Base-by-base conservation (phyloP, 1,140 invertebrate species). In the Pachypeltis micranthus region DNA sequence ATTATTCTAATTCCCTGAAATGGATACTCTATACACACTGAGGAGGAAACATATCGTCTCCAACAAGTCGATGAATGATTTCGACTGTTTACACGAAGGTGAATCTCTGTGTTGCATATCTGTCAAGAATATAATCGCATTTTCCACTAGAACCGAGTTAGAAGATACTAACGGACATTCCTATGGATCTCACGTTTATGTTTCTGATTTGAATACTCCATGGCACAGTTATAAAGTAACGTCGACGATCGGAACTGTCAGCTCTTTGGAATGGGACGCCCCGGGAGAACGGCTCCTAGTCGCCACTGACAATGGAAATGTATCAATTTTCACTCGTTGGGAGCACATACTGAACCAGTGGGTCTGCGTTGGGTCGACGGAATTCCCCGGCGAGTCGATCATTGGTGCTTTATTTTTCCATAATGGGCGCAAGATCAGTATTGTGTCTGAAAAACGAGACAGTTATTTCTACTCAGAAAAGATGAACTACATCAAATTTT, bases 261-360 rank as follows among this genome's bases (percentile, higher is more conserved):
- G 87, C 19, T 82, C 85, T 16, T 70, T 93, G 19, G 86, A 93
- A 75, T 93, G 91, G 91, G 89, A 91, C 75, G 76, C 83, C 28
- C 83, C 84, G 63, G 90, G 90, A 4, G 85, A 87, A 57, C 82
- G 88, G 65, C 71, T 94, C 1, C 77, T 93, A 0, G 77, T 92
- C 0, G 88, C 83, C 0, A 89, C 88, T 67, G 79, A 82, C 47
- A 80, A 78, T 47, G 91, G 91, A 1, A 80, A 81, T 63, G 82
- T 92, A 0, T 83, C 85, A 63, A 80, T 94, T 19, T 93, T 83
- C 78, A 82, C 79, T 64, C 84, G 86, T 62, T 84, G 84, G 68
- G 88, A 92, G 64, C 82, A 88, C 72, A 73, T 90, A 26, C 75
- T 93, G 0, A 92, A 91, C 72, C 83, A 89, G n/a, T 94, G 90